These are phyloP conservation scores for Macrophya annulata DNA, from an alignment of 2,888 invertebrate genomes.

Conservation along the genomic window DNA sequence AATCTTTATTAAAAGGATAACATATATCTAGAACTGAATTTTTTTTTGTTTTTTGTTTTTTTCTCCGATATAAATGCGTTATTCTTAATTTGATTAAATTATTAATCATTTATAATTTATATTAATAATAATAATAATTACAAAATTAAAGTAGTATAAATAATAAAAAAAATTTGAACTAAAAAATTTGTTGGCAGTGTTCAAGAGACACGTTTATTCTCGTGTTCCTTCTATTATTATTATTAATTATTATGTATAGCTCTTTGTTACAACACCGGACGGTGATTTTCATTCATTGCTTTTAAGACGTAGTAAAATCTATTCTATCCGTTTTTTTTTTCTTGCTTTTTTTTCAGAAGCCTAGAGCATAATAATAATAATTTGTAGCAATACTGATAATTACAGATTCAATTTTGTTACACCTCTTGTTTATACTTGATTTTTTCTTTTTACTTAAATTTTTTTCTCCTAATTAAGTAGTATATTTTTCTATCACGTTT, in stretches of 20 bases:
- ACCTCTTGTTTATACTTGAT: background rate
- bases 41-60: background rate
- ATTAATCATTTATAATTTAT: slow-evolving; percentile 53
- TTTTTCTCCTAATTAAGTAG: background rate
- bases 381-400: background rate
- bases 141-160: slow-evolving; percentile 64
- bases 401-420: background rate
- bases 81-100: slow-evolving; percentile 57
- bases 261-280: slow-evolving; percentile 59
- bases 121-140: slow-evolving; percentile 58
- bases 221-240: slow-evolving; percentile 56
- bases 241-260: slow-evolving; percentile 58
- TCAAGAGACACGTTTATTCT: slow-evolving; percentile 58
- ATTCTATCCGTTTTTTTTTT: background rate
- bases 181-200: slow-evolving; percentile 73
- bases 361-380: slow-evolving; percentile 30
- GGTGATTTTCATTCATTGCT: slow-evolving; percentile 50
- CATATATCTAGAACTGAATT: slow-evolving; percentile 64
- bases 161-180: slow-evolving; percentile 61
- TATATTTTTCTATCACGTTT: background rate
- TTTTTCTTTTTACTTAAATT: background rate
- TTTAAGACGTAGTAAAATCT: slow-evolving; percentile 38
- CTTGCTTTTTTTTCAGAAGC: background rate
- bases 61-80: slow-evolving; percentile 61
- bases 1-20: slow-evolving; percentile 69